These are phyloP conservation scores for Uloborus diversus DNA, from an alignment of 1,140 invertebrate species.

Conservation along the genomic window DNA sequence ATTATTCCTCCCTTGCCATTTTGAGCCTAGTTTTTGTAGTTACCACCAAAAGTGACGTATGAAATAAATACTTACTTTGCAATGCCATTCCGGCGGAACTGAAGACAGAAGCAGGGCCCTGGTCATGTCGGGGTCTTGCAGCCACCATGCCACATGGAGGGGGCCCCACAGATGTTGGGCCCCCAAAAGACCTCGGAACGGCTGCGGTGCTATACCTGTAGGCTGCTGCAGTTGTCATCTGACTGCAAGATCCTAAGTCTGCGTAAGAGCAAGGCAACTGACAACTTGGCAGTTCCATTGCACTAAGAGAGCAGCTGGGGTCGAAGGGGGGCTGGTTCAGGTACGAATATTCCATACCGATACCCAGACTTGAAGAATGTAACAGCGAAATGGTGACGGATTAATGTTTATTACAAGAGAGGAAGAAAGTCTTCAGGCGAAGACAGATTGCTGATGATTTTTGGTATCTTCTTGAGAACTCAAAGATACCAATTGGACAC, in stretches of 20 bases:
- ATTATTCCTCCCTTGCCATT: too few species aligned
- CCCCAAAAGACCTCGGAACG: constrained; percentile 49
- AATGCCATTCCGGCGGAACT: constrained; percentile 43
- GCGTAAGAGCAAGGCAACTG: constrained; percentile 81
- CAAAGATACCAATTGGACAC: too few species aligned
- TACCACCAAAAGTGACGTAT: too few species aligned
- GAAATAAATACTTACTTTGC: constrained; percentile 55
- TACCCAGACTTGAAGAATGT: constrained; percentile 29
- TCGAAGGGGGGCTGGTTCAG: constrained; percentile 77
- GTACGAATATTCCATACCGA: constrained; percentile 76
- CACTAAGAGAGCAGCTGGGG: constrained; percentile 72
- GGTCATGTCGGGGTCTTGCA: constrained; percentile 50
- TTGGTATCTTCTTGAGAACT: too few species aligned
- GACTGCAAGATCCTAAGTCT: constrained; percentile 83
- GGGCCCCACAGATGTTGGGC: constrained; percentile 14
- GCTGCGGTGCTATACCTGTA: constrained; percentile 45
- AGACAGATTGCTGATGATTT: too few species aligned
- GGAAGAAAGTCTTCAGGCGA: too few species aligned
- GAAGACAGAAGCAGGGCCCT: constrained; percentile 43
- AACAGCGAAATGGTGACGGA: constrained; percentile 35
- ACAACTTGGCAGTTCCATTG: constrained; percentile 70
- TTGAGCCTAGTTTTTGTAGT: too few species aligned
- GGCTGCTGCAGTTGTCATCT: constrained; percentile 75
- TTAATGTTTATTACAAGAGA: too few species aligned
- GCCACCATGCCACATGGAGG: constrained; percentile 46